Base-by-base conservation (phyloP, 2,113 vertebrate species). In the Symphodus melops region DNA sequence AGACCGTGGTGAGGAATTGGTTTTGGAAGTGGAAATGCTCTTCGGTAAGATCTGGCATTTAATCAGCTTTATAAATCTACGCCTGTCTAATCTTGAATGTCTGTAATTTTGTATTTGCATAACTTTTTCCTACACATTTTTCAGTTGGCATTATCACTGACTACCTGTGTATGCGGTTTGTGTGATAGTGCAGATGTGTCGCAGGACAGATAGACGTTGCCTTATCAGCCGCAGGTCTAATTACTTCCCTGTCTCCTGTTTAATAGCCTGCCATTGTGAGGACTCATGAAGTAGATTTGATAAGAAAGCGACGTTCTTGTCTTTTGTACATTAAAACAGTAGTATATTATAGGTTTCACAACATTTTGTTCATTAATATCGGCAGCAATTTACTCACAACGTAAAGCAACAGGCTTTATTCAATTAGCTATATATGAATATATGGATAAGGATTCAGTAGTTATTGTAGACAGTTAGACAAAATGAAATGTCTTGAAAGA, bases 51-150 rank as follows among this genome's bases (percentile, higher is more conserved):
- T 81, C 57, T 54, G 64, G 58, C 79, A 80, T 78, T 84, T 88
- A 88, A 90, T 94, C 86, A 85, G 65, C 68, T 83, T 60, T 73
- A 87, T 84, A 86, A 86, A 91, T 93, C 90, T 91, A 74, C 77
- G 70, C 71, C 60, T 72, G 77, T 85, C 84, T 79, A 44, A 72
- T 66, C 72, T 72, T 42, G 57, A 61, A 52, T 48, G 57, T 61
- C 72, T 81, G 71, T 94, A 93, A 92, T 92, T 90, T 48, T 65
- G 37, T 59, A 92, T 93, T 92, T 92, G 88, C 88, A 87, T 87
- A 61, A 48, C 25, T 71, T 87, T 77, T 81, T 72, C 79, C 59
- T 49, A 0, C 81, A 75, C 75, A 69, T 69, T 85, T 80, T 81
- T 68, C 67, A 48, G 58, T 75, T 52, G 48, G 46, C 58, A 61